Percentiles rank a stretch among this genome's conserved stretches.
Conservation (phyloP, 2,888 invertebrate genomes). For the Philhelius pedissequus region DNA sequence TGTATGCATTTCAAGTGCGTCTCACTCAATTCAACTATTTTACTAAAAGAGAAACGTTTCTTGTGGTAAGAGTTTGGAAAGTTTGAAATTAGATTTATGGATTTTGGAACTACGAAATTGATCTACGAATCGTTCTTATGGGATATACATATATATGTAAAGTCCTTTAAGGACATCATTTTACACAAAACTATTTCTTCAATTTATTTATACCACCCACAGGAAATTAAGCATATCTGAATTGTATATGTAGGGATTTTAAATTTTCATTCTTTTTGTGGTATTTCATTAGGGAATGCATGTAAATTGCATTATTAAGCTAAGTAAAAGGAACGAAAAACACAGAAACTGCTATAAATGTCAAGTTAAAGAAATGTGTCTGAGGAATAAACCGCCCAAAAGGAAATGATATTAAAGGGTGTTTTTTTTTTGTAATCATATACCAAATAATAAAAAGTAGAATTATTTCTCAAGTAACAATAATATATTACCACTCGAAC, state of each 20-base stretch:
- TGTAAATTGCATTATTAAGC: no score
- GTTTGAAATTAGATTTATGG: slow-evolving; percentile 64
- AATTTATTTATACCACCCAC: slow-evolving; percentile 8
- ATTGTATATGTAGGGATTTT: background rate
- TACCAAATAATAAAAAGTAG: no score
- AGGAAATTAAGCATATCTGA: slow-evolving; percentile 38
- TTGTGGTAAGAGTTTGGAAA: slow-evolving; percentile 49
- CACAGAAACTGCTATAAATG: no score
- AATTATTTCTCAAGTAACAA: no score
- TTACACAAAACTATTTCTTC: slow-evolving; percentile 40
- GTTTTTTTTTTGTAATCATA: no score
- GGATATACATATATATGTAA: slow-evolving; percentile 35
- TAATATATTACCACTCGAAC: no score
- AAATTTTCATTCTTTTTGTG: background rate
- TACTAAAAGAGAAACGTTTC: slow-evolving; percentile 15
- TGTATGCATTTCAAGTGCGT: slow-evolving; percentile 13
- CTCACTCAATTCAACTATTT: background rate
- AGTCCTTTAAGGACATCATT: slow-evolving; percentile 40
- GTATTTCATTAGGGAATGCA: background rate
- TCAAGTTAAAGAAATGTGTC: no score
- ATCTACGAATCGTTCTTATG: slow-evolving; percentile 59
- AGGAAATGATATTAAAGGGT: no score
- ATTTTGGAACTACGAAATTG: slow-evolving; percentile 62
- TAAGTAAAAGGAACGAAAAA: no score
- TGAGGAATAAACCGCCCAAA: no score